Conservation (phyloP, 2,113 vertebrate species). For the Eretmochelys imbricata region DNA sequence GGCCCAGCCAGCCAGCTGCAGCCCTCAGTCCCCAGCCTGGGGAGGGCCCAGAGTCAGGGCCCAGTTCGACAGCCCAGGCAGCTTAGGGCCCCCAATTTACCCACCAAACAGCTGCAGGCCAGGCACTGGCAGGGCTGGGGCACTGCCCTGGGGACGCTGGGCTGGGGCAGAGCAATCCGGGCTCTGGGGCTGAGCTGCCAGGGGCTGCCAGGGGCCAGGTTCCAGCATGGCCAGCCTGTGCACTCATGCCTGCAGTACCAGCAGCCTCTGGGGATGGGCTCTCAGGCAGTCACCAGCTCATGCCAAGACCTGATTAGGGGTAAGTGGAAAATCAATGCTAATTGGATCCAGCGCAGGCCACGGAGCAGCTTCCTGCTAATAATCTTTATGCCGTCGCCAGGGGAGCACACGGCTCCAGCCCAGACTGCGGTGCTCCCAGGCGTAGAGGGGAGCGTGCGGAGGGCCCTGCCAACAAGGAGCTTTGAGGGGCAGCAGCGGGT, state of each 20-base stretch:
- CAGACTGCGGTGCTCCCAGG: background rate
- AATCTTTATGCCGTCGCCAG: background rate
- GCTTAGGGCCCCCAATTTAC: no score
- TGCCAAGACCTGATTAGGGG: background rate
- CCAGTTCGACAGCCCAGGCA: no score
- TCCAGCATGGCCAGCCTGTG: no score
- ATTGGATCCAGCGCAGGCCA: background rate
- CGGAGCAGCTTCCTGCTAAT: background rate
- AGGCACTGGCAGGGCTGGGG: background rate
- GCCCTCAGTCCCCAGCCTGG: no score
- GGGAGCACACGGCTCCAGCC: background rate
- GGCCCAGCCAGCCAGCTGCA: background rate
- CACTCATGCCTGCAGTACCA: no score
- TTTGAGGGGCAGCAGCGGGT: background rate
- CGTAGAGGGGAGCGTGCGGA: no score
- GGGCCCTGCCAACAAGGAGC: no score
- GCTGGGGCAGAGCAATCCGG: background rate
- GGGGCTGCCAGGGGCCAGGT: no score
- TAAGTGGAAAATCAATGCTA: slow-evolving; percentile 8
- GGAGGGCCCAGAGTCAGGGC: no score
- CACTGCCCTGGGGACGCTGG: background rate
- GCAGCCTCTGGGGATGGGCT: background rate
- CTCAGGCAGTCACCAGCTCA: background rate
- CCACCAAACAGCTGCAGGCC: background rate
- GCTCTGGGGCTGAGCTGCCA: no score